A percentile compares a stretch with the other conserved stretches of the same genome.
These are phyloP conservation scores for Phragmatobia fuliginosa DNA, from an alignment of 2,888 invertebrate genomes.

Conservation along the genomic window DNA sequence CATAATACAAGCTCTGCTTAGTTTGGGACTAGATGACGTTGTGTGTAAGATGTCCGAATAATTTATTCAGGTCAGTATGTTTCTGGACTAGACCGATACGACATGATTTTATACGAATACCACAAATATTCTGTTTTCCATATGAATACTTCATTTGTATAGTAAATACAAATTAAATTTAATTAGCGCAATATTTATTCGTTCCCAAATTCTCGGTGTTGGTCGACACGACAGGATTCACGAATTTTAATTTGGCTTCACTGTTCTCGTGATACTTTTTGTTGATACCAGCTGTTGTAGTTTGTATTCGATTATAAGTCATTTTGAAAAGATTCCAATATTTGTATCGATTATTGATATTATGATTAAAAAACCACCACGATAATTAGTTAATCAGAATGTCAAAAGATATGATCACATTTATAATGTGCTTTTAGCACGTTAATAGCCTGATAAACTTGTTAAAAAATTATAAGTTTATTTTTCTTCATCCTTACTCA, in stretches of 20 bases:
- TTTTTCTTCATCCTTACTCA: no score
- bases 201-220: constrained; percentile 52
- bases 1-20: no score
- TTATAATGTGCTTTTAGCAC: neutral
- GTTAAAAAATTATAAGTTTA: no score
- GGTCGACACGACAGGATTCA: constrained; percentile 70
- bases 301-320: constrained; percentile 16
- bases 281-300: constrained; percentile 64
- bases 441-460: neutral
- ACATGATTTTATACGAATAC: neutral
- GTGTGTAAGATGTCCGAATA: no score
- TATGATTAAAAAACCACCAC: neutral
- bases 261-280: constrained; percentile 75
- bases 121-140: constrained; percentile 6
- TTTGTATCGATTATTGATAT: neutral
- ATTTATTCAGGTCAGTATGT: no score
- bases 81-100: no score
- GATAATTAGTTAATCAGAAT: neutral
- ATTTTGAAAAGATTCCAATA: constrained; percentile 20
- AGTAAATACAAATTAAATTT: constrained; percentile 69
- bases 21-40: no score
- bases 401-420: neutral
- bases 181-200: constrained; percentile 70
- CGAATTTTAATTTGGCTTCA: constrained; percentile 80
- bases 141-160: constrained; percentile 21